These are phyloP conservation scores for Nomada fabriciana DNA, from an alignment of 2,888 invertebrate species.

Conservation along the genomic window DNA sequence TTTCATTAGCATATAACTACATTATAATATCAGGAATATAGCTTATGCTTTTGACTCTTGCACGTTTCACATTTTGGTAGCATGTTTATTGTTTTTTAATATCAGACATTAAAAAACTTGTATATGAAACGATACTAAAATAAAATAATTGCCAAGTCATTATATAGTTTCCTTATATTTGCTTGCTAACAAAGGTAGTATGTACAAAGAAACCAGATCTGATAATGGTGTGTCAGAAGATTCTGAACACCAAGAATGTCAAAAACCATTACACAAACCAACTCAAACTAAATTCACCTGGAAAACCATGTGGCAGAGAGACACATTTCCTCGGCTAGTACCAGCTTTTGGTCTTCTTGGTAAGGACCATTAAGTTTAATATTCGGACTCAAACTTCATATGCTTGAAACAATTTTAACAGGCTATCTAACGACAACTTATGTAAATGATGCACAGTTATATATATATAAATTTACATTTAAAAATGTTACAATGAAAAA, in stretches of 20 bases:
- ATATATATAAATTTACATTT: background rate
- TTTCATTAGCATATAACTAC: conserved; percentile 20
- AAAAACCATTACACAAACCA: conserved; percentile 74
- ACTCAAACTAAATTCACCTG: conserved; percentile 80
- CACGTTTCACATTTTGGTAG: conserved; percentile 49
- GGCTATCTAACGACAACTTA: background rate
- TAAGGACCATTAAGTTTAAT: conserved; percentile 75
- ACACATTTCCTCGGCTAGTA: conserved; percentile 79
- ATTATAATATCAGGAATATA: conserved; percentile 36
- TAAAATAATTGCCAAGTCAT: conserved; percentile 45
- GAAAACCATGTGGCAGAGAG: conserved; percentile 79
- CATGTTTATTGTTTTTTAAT: conserved; percentile 38
- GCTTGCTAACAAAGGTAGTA: conserved; percentile 79
- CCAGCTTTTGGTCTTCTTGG: conserved; percentile 80
- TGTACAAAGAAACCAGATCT: conserved; percentile 72
- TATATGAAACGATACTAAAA: conserved; percentile 46
- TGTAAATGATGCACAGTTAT: background rate
- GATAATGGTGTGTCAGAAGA: conserved; percentile 68
- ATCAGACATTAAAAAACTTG: conserved; percentile 27
- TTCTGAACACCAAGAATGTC: conserved; percentile 68
- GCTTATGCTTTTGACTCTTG: conserved; percentile 61
- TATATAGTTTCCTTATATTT: conserved; percentile 72
- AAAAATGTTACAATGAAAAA: conserved; percentile 7
- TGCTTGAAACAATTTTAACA: conserved; percentile 26
- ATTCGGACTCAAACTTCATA: conserved; percentile 38